Evolutionary conservation across 2,797 vertebrate species (phyloP).

Genomic region (Coilia nasus): DNA sequence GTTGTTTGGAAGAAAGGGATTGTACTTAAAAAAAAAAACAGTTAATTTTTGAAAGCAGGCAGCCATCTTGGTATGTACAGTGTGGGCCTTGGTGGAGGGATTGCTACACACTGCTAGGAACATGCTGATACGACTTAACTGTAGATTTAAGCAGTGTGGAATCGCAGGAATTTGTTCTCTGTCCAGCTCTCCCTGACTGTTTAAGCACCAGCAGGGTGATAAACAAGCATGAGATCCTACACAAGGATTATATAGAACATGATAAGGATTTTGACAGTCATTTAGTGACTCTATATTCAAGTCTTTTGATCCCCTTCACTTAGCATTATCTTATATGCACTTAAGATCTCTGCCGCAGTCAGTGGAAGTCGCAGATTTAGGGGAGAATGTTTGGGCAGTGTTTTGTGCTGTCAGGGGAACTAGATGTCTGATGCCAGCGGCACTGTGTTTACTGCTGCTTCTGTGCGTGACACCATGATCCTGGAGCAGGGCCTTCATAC

Average conservation of each 20-base stretch:
- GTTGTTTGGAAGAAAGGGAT: neutral
- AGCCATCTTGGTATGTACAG: neutral
- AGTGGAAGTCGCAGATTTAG: neutral
- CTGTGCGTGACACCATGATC: neutral
- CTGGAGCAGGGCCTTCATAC: neutral
- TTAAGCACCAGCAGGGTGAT: neutral
- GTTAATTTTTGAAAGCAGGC: neutral
- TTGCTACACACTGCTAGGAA: conserved; percentile 54
- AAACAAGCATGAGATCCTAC: neutral
- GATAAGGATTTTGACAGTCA: neutral
- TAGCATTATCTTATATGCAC: neutral
- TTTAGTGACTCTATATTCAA: neutral
- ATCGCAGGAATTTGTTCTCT: conserved; percentile 58
- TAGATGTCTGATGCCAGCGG: neutral
- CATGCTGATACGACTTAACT: conserved; percentile 50
- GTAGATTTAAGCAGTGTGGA: conserved; percentile 57
- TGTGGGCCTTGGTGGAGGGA: conserved; percentile 43
- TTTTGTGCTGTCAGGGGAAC: neutral
- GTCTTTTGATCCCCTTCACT: neutral
- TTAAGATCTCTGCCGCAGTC: neutral
- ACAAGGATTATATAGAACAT: neutral
- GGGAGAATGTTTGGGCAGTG: neutral
- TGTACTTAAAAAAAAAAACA: conserved; percentile 22
- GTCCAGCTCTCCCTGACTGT: conserved; percentile 45
- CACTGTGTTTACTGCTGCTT: neutral